Percentiles rank a stretch among this genome's conserved stretches.
phyloP scores from a whole-genome alignment of 2,888 invertebrate species.

The Laothoe populi region DNA sequence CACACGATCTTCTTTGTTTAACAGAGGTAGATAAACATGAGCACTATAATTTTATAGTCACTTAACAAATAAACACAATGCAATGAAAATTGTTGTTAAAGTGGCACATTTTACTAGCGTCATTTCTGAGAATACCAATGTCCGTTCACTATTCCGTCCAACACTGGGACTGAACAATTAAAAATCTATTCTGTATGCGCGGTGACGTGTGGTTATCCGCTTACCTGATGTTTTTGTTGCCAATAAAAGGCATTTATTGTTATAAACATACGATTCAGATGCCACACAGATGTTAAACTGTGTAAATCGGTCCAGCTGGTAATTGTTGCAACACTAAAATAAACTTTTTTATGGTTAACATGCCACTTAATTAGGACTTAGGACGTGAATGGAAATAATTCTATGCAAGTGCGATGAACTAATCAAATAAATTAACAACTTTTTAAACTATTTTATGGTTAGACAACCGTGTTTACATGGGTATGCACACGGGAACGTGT shows the following conservation, averaged over 20 bases:
- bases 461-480: not conserved
- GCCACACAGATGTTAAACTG: slow-evolving; percentile 59
- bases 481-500: not conserved
- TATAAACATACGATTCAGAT: slow-evolving; percentile 64
- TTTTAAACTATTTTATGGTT: slow-evolving; percentile 23
- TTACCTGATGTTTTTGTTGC: slow-evolving; percentile 66
- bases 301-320: slow-evolving; percentile 58
- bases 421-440: slow-evolving; percentile 26
- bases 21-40: not conserved
- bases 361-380: slow-evolving; percentile 64
- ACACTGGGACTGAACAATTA: slow-evolving; percentile 66
- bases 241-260: slow-evolving; percentile 72
- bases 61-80: slow-evolving; percentile 45
- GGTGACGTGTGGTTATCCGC: slow-evolving; percentile 57
- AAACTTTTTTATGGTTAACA: slow-evolving; percentile 62
- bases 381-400: slow-evolving; percentile 51
- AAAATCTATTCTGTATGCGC: slow-evolving; percentile 75
- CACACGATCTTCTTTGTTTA: slow-evolving; percentile 12
- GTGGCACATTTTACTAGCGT: slow-evolving; percentile 51
- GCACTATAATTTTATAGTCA: slow-evolving; percentile 27
- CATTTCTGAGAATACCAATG: slow-evolving; percentile 68
- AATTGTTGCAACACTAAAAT: slow-evolving; percentile 61
- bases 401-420: slow-evolving; percentile 28
- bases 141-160: slow-evolving; percentile 63
- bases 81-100: slow-evolving; percentile 47